Conservation (phyloP, 2,797 vertebrate genomes). For the Arnoldichthys spilopterus region DNA sequence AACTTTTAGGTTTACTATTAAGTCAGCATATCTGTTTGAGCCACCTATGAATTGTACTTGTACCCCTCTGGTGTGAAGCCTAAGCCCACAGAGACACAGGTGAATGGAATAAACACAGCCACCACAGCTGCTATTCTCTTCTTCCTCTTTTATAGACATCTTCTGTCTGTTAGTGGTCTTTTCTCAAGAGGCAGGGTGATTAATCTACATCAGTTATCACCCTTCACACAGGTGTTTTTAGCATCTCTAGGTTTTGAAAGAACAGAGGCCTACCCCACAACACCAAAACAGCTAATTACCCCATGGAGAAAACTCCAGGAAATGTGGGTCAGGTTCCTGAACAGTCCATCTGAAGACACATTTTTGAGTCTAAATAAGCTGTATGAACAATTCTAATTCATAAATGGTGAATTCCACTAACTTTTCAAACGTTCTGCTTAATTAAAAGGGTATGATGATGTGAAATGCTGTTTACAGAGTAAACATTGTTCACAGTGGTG, state of each 20-base stretch:
- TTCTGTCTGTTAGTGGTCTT: neutral
- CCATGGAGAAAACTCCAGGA: neutral
- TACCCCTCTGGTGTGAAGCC: constrained; percentile 3
- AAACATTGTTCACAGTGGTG: too few relatives aligned
- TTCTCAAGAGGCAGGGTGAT: constrained; percentile 6
- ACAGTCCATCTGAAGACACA: neutral
- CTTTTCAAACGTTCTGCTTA: neutral
- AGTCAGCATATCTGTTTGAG: neutral
- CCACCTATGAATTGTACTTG: neutral
- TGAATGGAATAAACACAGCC: neutral
- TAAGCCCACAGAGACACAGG: neutral
- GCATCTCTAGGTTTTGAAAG: constrained; percentile 16
- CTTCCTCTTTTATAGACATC: constrained; percentile 25
- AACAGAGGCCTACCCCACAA: neutral
- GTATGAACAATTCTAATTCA: neutral
- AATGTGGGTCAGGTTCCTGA: neutral
- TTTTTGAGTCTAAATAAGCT: neutral
- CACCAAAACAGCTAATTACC: neutral
- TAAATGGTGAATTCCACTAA: neutral
- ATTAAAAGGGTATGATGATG: neutral
- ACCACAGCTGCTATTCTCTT: constrained; percentile 37
- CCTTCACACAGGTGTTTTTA: constrained; percentile 39
- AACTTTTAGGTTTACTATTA: neutral
- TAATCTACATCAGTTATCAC: constrained; percentile 37
- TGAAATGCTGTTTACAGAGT: too few relatives aligned